Conservation (phyloP, 2,888 invertebrate species). For the Chymomyza amoena region DNA sequence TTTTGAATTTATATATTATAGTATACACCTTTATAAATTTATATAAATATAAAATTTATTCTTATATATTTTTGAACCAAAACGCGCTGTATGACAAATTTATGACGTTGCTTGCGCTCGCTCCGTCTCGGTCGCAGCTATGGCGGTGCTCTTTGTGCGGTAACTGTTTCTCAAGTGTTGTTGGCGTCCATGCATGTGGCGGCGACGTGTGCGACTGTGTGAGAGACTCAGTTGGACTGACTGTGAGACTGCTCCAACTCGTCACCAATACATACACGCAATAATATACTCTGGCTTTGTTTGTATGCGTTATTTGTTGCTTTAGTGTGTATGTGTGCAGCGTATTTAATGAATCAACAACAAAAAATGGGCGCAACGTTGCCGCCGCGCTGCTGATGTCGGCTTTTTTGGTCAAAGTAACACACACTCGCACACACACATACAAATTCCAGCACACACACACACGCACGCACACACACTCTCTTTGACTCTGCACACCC, state of each 20-base stretch:
- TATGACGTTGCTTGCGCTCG: constrained; percentile 62
- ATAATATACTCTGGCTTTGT: constrained; percentile 21
- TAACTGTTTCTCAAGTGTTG: constrained; percentile 54
- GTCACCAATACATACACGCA: constrained; percentile 47
- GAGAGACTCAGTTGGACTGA: constrained; percentile 33
- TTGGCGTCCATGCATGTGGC: constrained; percentile 13
- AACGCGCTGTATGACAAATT: constrained; percentile 59
- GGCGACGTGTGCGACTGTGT: constrained; percentile 36
- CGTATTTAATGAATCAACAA: constrained; percentile 73
- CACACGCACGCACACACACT: constrained; percentile 24
- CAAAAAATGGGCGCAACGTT: constrained; percentile 66
- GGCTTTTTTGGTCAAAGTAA: constrained; percentile 67
- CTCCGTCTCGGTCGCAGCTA: constrained; percentile 48
- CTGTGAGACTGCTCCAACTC: constrained; percentile 49
- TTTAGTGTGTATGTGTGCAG: constrained; percentile 34
- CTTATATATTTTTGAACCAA: constrained; percentile 23
- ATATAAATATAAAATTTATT: constrained; percentile 5
- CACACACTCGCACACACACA: constrained; percentile 14
- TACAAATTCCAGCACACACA: constrained; percentile 55
- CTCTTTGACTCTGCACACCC: constrained; percentile 19
- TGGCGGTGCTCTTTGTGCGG: constrained; percentile 56
- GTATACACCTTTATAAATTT: constrained; percentile 10
- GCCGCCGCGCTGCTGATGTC: constrained; percentile 53
- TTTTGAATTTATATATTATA: constrained; percentile 16
- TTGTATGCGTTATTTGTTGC: constrained; percentile 33